A percentile compares a stretch with the other conserved stretches of the same genome.
Evolutionary conservation across 2,797 vertebrate genomes (phyloP).

Genomic region (Columba guinea): DNA sequence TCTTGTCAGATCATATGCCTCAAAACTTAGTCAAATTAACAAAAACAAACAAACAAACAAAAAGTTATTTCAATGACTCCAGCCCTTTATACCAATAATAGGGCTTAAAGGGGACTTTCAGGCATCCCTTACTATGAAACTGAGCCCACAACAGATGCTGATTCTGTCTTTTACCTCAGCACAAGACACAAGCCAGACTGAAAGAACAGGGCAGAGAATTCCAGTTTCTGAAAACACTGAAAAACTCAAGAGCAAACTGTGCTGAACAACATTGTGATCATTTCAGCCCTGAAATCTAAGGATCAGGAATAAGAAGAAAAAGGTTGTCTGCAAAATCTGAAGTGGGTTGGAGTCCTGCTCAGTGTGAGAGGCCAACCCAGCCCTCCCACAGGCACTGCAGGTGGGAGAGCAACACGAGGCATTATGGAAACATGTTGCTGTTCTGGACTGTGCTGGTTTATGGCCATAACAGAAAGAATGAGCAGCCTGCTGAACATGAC

Average conservation of each 20-base stretch:
- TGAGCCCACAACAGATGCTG: not conserved
- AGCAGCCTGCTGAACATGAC: not conserved
- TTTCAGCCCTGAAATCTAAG: not conserved
- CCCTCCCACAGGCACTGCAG: not conserved
- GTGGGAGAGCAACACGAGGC: not conserved
- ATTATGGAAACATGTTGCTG: not conserved
- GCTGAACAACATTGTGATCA: rapidly evolving
- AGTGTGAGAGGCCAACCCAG: not conserved
- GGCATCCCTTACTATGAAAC: not conserved
- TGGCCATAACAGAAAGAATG: not conserved
- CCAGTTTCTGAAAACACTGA: not conserved
- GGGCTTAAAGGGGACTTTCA: not conserved
- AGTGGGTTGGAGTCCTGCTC: not conserved
- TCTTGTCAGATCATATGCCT: not conserved
- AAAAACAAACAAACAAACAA: not conserved
- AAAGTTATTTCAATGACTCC: not conserved
- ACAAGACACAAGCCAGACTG: not conserved
- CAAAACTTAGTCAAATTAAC: not conserved
- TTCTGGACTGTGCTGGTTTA: not conserved
- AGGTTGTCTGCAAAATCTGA: not conserved
- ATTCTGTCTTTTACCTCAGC: not conserved
- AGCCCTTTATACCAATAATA: not conserved
- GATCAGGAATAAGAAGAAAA: not conserved
- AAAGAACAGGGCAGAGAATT: not conserved
- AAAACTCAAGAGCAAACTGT: not conserved